Conservation (phyloP, 2,888 invertebrate species). For the Cantharis rufa region DNA sequence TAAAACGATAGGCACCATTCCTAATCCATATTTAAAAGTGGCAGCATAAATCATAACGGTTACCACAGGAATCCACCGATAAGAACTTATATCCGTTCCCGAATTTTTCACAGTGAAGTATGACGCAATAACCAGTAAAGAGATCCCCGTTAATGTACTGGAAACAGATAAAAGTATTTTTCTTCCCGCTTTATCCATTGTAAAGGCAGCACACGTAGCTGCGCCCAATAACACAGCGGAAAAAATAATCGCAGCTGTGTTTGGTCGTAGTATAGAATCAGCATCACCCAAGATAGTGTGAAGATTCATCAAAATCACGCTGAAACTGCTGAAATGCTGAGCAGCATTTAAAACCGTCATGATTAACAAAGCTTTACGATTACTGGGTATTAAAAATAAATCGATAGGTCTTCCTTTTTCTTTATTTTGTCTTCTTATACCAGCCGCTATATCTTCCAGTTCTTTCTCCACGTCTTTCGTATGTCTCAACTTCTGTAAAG, state of each 20-base stretch:
- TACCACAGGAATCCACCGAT: slow-evolving; percentile 51
- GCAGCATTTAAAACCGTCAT: slow-evolving; percentile 50
- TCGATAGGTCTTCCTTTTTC: not conserved
- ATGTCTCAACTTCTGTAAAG: not conserved
- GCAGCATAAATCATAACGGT: slow-evolving; percentile 51
- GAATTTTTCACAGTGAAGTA: slow-evolving; percentile 48
- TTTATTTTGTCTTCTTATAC: not conserved
- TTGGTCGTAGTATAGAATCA: slow-evolving; percentile 45
- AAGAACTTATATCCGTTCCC: slow-evolving; percentile 39
- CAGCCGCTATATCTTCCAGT: not conserved
- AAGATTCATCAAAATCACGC: slow-evolving; percentile 54
- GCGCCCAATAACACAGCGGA: slow-evolving; percentile 49
- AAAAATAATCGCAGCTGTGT: slow-evolving; percentile 49
- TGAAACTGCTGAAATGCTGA: slow-evolving; percentile 52
- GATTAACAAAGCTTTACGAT: slow-evolving; percentile 49
- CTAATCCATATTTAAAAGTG: slow-evolving; percentile 50
- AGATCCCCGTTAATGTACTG: slow-evolving; percentile 46
- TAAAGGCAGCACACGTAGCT: slow-evolving; percentile 42
- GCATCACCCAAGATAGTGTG: slow-evolving; percentile 50
- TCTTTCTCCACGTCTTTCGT: not conserved
- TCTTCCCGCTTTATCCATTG: slow-evolving; percentile 50
- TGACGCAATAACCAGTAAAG: slow-evolving; percentile 45
- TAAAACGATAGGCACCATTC: slow-evolving; percentile 52
- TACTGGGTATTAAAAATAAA: slow-evolving; percentile 44
- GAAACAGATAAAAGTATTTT: slow-evolving; percentile 48